These are phyloP conservation scores for Corvus hawaiiensis DNA, from an alignment of 2,113 vertebrate species.

Conservation along the genomic window DNA sequence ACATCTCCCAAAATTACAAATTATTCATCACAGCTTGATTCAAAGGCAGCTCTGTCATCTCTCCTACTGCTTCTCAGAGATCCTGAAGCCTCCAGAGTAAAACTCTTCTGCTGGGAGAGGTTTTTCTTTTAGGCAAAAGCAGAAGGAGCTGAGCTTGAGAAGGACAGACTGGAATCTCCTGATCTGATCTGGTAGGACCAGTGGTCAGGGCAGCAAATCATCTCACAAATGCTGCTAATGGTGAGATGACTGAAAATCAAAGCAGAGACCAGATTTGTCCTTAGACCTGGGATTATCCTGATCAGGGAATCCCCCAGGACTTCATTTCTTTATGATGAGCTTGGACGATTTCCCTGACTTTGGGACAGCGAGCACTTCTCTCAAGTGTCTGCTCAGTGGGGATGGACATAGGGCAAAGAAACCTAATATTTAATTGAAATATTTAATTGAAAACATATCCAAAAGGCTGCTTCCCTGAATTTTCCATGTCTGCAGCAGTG, in stretches of 20 bases:
- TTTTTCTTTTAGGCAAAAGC: background rate
- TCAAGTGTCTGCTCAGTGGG: background rate
- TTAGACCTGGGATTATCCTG: background rate
- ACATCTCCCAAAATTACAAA: background rate
- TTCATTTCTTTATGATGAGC: background rate
- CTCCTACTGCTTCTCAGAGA: background rate
- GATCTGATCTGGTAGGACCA: background rate
- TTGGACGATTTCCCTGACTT: background rate
- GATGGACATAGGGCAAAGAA: background rate
- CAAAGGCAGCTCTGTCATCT: background rate
- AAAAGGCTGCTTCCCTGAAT: background rate
- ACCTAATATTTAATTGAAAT: background rate
- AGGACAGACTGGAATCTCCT: background rate
- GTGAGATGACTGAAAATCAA: background rate
- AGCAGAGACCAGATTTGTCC: background rate
- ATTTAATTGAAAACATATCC: background rate
- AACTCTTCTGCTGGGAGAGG: background rate
- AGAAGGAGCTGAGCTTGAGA: background rate
- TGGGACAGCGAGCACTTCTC: background rate
- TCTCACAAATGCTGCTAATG: background rate
- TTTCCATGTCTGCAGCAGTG: background rate
- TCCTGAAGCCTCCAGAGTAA: background rate
- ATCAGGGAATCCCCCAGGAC: background rate
- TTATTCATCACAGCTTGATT: constrained; percentile 18
- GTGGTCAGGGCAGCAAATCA: background rate